A percentile compares a stretch with the other conserved stretches of the same genome.
Conservation (phyloP, 2,888 invertebrate genomes). For the Ormyrus nitidulus region DNA sequence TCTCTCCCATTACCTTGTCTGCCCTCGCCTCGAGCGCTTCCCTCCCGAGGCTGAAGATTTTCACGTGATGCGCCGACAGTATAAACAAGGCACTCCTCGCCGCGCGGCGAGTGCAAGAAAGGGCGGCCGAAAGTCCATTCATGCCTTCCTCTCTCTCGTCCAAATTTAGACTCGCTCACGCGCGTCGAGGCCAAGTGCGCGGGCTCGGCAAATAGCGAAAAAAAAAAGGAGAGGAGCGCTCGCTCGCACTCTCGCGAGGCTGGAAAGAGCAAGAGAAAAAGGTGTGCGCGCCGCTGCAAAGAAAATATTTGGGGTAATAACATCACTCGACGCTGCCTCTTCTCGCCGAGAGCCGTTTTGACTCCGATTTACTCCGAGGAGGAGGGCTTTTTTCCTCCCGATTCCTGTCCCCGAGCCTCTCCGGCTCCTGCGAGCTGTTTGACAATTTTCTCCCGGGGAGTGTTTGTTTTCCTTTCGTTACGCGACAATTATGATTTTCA, state of each 20-base stretch:
- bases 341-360: neutral
- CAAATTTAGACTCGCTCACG: conserved; percentile 30
- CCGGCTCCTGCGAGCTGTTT: neutral
- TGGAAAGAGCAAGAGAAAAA: conserved; percentile 17
- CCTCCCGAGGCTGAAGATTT: neutral
- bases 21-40: neutral
- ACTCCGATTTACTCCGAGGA: conserved; percentile 37
- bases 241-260: neutral
- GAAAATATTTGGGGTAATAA: conserved; percentile 54
- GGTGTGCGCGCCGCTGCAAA: conserved; percentile 4
- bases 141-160: conserved; percentile 4
- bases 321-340: conserved; percentile 30
- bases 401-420: neutral
- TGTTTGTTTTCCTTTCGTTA: conserved; percentile 3
- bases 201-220: neutral
- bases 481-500: conserved; percentile 14
- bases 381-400: neutral
- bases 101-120: neutral
- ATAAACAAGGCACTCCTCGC: conserved; percentile 17
- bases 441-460: conserved; percentile 9
- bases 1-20: no score
- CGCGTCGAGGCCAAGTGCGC: conserved; percentile 19
- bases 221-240: neutral
- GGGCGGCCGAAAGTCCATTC: neutral
- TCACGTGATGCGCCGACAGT: conserved; percentile 7